These are phyloP conservation scores for Rhinopithecus roxellana DNA, from an alignment of 2,113 vertebrate species.

Conservation along the genomic window DNA sequence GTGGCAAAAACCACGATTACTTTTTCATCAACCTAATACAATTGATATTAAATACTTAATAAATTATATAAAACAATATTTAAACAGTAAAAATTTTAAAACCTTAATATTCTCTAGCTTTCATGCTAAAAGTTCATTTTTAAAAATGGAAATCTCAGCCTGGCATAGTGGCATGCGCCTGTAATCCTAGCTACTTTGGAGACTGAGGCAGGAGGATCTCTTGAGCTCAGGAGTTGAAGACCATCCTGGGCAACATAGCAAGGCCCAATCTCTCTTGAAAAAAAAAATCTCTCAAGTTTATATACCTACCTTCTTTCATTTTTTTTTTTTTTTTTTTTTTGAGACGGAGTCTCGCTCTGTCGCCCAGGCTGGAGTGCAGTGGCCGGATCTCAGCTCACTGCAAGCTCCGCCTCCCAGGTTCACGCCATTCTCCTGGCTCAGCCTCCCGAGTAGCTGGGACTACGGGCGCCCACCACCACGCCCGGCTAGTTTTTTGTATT, in stretches of 20 bases:
- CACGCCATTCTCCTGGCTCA: too few relatives aligned
- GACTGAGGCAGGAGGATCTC: background rate
- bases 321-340: too few relatives aligned
- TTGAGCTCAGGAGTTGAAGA: background rate
- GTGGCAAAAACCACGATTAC: too few relatives aligned
- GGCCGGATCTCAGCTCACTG: too few relatives aligned
- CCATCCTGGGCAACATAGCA: background rate
- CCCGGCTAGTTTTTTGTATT: too few relatives aligned
- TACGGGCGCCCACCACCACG: too few relatives aligned
- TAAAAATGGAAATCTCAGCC: constrained; percentile 12
- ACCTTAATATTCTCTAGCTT: constrained; percentile 20
- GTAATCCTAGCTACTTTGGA: background rate
- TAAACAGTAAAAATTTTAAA: constrained; percentile 39
- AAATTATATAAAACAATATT: constrained; percentile 1
- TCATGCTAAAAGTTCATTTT: background rate
- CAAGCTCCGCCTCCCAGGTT: too few relatives aligned
- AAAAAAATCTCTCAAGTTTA: background rate
- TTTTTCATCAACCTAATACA: background rate
- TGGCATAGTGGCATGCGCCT: background rate
- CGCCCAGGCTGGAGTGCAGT: too few relatives aligned
- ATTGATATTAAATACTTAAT: background rate
- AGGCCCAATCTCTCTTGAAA: background rate
- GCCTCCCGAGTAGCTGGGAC: too few relatives aligned
- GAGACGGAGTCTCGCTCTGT: too few relatives aligned
- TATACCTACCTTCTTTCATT: background rate